Conservation (phyloP, 92 coral and sea anemone genomes). For the Paragorgia papillata region DNA sequence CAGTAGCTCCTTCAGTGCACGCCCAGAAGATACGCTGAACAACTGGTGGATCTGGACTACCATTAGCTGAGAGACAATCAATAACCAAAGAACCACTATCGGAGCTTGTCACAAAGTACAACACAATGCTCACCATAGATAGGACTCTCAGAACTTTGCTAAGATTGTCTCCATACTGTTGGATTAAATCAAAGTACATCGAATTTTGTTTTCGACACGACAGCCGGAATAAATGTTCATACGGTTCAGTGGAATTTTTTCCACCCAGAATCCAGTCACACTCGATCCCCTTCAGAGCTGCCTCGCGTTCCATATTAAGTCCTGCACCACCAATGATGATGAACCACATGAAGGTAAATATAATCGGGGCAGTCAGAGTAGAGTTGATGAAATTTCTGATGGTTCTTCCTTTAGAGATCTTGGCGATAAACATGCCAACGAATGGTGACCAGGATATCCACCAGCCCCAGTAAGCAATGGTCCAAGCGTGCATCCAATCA, state of each 20-base stretch:
- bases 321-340: conserved; percentile 82
- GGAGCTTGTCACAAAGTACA: conserved; percentile 92
- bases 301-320: conserved; percentile 81
- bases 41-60: conserved; percentile 81
- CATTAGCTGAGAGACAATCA: conserved; percentile 86
- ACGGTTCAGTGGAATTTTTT: conserved; percentile 48
- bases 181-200: conserved; percentile 83
- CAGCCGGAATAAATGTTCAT: conserved; percentile 71
- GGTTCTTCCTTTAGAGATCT: conserved; percentile 74
- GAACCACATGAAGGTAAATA: conserved; percentile 79
- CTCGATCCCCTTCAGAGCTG: conserved; percentile 58
- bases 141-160: conserved; percentile 61
- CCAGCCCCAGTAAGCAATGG: conserved; percentile 81
- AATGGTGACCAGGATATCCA: conserved; percentile 81
- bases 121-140: conserved; percentile 66
- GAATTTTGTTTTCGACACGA: conserved; percentile 63
- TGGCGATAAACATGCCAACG: conserved; percentile 75
- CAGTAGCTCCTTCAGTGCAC: conserved; percentile 84
- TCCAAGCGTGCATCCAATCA: conserved; percentile 73
- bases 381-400: conserved; percentile 68
- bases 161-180: conserved; percentile 65
- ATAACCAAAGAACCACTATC: conserved; percentile 91
- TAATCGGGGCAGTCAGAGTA: conserved; percentile 69
- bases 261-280: conserved; percentile 71
- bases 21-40: conserved; percentile 90